A percentile compares a stretch with the other conserved stretches of the same genome.
Evolutionary conservation across 2,113 vertebrate genomes (phyloP).

Genomic region (Tetrao urogallus): DNA sequence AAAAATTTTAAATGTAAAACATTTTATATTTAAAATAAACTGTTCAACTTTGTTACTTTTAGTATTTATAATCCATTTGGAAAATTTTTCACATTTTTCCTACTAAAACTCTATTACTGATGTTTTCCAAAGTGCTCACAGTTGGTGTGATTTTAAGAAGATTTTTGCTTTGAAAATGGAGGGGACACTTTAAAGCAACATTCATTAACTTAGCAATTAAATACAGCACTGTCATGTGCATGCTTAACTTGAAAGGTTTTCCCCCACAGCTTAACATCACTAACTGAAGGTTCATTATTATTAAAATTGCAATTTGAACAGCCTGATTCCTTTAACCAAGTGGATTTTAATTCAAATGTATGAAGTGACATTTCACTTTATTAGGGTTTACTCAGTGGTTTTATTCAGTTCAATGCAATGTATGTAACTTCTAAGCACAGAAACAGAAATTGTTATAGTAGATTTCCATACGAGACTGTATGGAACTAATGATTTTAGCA

Average conservation of each 20-base stretch:
- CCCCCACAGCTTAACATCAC: not conserved
- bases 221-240: not conserved
- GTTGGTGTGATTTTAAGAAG: not conserved
- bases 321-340: not conserved
- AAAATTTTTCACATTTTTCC: fast-evolving
- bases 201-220: not conserved
- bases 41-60: not conserved
- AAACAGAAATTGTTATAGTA: not conserved
- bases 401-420: not conserved
- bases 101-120: not conserved
- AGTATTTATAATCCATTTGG: not conserved
- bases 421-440: not conserved
- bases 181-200: not conserved
- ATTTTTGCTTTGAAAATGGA: not conserved
- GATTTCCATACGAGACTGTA: not conserved
- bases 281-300: not conserved
- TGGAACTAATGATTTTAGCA: not conserved
- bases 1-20: not conserved
- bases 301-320: not conserved
- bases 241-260: not conserved
- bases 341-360: not conserved
- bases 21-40: not conserved
- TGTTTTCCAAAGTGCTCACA: not conserved
- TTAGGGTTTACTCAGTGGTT: not conserved
- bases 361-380: not conserved